Percentiles rank a stretch among this genome's conserved stretches.
Conservation (phyloP, 2,888 invertebrate genomes). For the Seira musarum region DNA sequence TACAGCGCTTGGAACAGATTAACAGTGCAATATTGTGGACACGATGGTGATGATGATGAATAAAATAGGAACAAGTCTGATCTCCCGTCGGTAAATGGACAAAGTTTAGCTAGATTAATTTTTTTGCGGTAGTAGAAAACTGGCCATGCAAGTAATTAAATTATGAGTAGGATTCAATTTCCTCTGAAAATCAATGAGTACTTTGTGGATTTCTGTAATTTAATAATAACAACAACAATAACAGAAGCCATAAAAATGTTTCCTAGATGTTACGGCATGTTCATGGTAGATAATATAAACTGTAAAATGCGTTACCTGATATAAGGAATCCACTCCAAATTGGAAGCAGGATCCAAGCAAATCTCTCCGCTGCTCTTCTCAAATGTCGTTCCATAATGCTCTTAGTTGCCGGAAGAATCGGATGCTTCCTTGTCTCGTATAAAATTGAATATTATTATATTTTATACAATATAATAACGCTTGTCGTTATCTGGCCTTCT, state of each 20-base stretch:
- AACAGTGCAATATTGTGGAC: no score
- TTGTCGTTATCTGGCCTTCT: background rate
- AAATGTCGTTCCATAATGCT: conserved; percentile 45
- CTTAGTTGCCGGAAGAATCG: background rate
- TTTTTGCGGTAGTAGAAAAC: no score
- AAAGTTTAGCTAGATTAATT: no score
- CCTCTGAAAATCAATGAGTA: background rate
- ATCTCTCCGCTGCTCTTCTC: conserved; percentile 25
- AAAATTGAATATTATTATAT: background rate
- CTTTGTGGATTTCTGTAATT: conserved; percentile 14
- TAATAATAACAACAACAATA: conserved; percentile 34
- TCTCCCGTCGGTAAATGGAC: no score
- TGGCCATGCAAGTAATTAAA: no score
- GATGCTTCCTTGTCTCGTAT: background rate
- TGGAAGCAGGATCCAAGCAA: conserved; percentile 47
- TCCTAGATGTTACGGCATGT: background rate
- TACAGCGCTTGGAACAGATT: no score
- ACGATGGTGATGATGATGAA: no score
- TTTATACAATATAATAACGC: background rate
- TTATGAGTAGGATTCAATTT: background rate
- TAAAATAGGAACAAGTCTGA: no score
- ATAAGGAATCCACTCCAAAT: conserved; percentile 62
- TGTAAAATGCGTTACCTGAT: conserved; percentile 49
- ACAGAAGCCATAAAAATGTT: no score
- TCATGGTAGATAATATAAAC: background rate